Conservation (phyloP, 2,888 invertebrate genomes). For the Pseudococcus viburni region DNA sequence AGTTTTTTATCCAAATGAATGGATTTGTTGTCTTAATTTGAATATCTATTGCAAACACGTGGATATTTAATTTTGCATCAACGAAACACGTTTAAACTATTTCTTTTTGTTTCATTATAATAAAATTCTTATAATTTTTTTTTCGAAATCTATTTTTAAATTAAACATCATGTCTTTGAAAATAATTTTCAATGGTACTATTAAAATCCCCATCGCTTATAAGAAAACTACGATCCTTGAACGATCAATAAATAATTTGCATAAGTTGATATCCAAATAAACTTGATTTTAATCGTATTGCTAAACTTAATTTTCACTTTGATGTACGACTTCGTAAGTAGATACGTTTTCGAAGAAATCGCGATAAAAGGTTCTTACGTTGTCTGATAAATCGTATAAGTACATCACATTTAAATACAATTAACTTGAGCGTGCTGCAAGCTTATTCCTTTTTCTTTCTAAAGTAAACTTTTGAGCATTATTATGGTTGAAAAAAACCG, state of each 20-base stretch:
- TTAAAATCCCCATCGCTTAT: neutral
- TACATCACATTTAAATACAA: neutral
- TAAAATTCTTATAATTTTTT: neutral
- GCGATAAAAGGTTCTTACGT: too few relatives aligned
- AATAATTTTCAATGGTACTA: neutral
- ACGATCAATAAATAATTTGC: neutral
- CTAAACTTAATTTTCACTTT: neutral
- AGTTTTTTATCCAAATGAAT: neutral
- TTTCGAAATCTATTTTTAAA: neutral
- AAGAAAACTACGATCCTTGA: neutral
- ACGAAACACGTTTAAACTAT: neutral
- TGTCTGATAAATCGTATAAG: too few relatives aligned
- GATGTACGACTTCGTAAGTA: neutral
- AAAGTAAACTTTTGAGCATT: neutral
- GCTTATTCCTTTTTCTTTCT: neutral
- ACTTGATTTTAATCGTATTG: neutral
- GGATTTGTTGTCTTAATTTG: neutral
- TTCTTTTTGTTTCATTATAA: neutral
- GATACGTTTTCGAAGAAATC: too few relatives aligned
- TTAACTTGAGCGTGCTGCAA: neutral
- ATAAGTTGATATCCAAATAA: neutral
- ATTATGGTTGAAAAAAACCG: neutral
- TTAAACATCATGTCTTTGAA: neutral
- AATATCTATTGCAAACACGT: neutral
- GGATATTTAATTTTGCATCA: neutral